Evolutionary conservation across 2,888 invertebrate genomes (phyloP).

Genomic region (Microdon myrmicae): DNA sequence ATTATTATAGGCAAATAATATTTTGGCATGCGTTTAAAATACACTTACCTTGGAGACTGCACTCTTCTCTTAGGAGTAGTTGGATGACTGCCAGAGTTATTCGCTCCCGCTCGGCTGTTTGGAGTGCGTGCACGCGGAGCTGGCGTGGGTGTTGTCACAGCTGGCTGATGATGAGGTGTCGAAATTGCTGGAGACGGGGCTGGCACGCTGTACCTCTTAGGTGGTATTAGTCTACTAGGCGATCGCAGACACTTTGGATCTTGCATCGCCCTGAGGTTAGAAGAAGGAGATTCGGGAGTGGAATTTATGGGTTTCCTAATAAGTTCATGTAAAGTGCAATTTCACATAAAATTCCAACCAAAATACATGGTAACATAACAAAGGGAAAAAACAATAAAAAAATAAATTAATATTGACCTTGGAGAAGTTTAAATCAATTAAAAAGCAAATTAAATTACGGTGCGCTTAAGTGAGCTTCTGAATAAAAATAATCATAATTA

Average conservation of each 20-base stretch:
- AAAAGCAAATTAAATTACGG: constrained; percentile 7
- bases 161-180: constrained; percentile 22
- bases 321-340: constrained; percentile 30
- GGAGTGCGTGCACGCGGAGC: constrained; percentile 60
- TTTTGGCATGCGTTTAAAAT: no score
- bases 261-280: constrained; percentile 61
- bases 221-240: constrained; percentile 66
- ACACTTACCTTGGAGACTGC: constrained; percentile 63
- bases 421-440: constrained; percentile 13
- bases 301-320: constrained; percentile 55
- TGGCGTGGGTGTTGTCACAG: constrained; percentile 52
- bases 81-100: constrained; percentile 51
- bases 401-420: constrained; percentile 34
- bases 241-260: constrained; percentile 61
- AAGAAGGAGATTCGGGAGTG: constrained; percentile 56
- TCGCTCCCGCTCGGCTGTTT: constrained; percentile 57
- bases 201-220: constrained; percentile 64
- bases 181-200: constrained; percentile 48
- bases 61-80: constrained; percentile 66
- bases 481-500: neutral
- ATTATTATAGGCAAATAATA: no score
- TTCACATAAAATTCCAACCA: constrained; percentile 33
- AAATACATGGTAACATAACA: constrained; percentile 36
- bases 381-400: constrained; percentile 45
- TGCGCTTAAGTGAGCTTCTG: neutral